Conservation (phyloP, 92 coral and sea anemone species). For the Zoanthus sansibaricus region DNA sequence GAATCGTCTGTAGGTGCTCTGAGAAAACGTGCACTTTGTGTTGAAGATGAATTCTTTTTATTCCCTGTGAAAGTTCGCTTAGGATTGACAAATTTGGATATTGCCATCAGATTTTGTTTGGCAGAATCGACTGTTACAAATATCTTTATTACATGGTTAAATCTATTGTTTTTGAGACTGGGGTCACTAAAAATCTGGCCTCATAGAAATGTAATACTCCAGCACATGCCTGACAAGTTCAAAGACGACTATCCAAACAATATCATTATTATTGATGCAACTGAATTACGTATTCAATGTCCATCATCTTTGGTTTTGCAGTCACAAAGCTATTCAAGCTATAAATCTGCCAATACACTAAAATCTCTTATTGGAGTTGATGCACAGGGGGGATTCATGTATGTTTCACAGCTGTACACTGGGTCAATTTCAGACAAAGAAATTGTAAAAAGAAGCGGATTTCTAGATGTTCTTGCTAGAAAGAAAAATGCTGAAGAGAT, state of each 20-base stretch:
- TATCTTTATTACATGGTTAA: constrained; percentile 36
- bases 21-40: constrained; percentile 6
- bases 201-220: constrained; percentile 28
- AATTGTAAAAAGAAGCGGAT: constrained; percentile 51
- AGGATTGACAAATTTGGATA: constrained; percentile 15
- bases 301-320: constrained; percentile 54
- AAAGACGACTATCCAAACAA: constrained; percentile 22
- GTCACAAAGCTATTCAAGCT: constrained; percentile 63
- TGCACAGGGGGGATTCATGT: constrained; percentile 12
- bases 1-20: constrained; percentile 16
- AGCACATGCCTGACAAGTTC: constrained; percentile 9
- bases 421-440: constrained; percentile 64
- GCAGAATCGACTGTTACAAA: constrained; percentile 19
- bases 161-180: not conserved
- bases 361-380: constrained; percentile 46
- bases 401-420: constrained; percentile 62
- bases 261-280: constrained; percentile 37
- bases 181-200: constrained; percentile 45
- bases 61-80: constrained; percentile 14
- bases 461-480: constrained; percentile 58
- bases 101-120: constrained; percentile 24
- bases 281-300: constrained; percentile 22
- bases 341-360: constrained; percentile 64
- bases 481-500: constrained; percentile 40
- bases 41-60: constrained; percentile 44